Conservation (phyloP, 2,797 vertebrate species). For the Taeniopygia guttata region DNA sequence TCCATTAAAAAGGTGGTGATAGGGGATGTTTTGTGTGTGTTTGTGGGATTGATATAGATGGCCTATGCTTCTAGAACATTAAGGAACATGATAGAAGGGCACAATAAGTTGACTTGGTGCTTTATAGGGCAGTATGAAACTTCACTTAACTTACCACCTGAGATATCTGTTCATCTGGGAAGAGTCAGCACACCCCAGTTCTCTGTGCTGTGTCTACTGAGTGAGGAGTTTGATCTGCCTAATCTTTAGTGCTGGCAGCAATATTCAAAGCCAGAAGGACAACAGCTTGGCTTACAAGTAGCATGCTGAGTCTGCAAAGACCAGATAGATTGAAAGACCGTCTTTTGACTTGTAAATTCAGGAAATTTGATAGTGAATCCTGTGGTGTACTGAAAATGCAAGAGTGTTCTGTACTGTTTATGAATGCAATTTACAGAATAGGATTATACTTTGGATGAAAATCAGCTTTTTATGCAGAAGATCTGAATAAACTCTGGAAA, state of each 20-base stretch:
- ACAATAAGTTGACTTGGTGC: neutral
- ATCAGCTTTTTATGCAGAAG: neutral
- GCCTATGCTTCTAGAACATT: neutral
- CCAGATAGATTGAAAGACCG: conserved; percentile 16
- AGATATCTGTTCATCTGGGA: neutral
- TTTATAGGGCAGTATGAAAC: neutral
- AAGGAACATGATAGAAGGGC: neutral
- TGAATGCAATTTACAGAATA: neutral
- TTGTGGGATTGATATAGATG: rapidly evolving
- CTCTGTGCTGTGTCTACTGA: neutral
- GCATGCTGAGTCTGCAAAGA: conserved; percentile 39
- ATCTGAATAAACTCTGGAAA: neutral
- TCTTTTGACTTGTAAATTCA: conserved; percentile 35
- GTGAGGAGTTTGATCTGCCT: neutral
- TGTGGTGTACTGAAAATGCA: neutral
- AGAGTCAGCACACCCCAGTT: neutral
- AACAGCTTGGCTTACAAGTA: conserved; percentile 36
- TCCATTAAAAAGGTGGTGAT: neutral
- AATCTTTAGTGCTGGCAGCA: neutral
- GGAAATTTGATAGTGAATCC: conserved; percentile 3
- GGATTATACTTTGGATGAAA: neutral
- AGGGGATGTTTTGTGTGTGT: rapidly evolving
- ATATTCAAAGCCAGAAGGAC: conserved; percentile 28
- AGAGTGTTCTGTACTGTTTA: neutral
- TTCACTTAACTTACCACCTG: neutral